Conservation (phyloP, 1,140 invertebrate genomes). For the Trypoxylus dichotomus region DNA sequence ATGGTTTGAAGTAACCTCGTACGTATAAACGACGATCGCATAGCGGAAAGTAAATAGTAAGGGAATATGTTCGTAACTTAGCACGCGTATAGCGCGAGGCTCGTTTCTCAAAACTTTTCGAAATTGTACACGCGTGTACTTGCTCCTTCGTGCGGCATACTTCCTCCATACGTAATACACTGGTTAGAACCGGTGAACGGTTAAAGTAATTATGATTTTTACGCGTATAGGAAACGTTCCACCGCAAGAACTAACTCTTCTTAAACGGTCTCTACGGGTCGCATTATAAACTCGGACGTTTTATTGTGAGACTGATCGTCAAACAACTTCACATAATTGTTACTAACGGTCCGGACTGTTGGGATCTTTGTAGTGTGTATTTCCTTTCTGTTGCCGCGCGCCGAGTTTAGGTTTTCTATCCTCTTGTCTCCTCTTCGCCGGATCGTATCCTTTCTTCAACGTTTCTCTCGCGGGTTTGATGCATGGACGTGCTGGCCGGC, state of each 20-base stretch:
- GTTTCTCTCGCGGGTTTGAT: background rate
- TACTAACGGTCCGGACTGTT: background rate
- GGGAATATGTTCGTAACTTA: background rate
- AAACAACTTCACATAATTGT: background rate
- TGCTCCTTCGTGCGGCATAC: background rate
- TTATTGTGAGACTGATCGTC: conserved; percentile 2
- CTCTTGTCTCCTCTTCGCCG: background rate
- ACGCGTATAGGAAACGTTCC: background rate
- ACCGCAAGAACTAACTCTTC: background rate
- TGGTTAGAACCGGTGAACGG: background rate
- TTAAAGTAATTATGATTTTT: conserved; percentile 4
- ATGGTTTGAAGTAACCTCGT: background rate
- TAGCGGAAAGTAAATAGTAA: background rate
- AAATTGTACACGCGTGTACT: background rate
- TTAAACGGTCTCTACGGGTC: background rate
- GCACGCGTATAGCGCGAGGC: background rate
- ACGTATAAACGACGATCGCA: too few species aligned
- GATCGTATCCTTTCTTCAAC: background rate
- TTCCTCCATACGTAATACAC: background rate
- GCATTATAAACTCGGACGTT: background rate
- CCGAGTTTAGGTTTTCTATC: background rate
- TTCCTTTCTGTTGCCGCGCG: background rate
- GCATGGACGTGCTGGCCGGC: background rate
- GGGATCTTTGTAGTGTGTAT: background rate
- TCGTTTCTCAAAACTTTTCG: background rate